These are phyloP conservation scores for Cheilosia pagana DNA, from an alignment of 2,888 invertebrate species.

Conservation along the genomic window DNA sequence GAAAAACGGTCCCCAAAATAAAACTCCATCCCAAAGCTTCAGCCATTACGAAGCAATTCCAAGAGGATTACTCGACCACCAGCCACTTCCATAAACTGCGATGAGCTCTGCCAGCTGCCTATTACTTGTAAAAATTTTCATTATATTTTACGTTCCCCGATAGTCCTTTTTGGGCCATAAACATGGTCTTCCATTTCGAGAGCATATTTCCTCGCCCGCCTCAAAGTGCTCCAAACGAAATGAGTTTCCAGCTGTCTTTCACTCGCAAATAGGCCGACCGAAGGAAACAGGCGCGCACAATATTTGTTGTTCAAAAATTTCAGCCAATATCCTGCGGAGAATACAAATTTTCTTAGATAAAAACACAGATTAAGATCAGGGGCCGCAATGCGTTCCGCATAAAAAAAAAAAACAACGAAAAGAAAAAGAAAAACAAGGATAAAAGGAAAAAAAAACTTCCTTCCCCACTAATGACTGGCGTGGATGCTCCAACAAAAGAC, in stretches of 20 bases:
- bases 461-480: constrained; percentile 47
- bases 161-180: constrained; percentile 61
- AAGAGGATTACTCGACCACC: constrained; percentile 61
- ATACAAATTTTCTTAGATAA: constrained; percentile 69
- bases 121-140: constrained; percentile 59
- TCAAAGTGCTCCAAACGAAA: constrained; percentile 53
- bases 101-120: constrained; percentile 41
- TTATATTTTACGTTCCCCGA: constrained; percentile 70
- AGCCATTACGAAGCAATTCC: constrained; percentile 59
- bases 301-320: constrained; percentile 65
- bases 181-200: constrained; percentile 52
- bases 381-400: constrained; percentile 30
- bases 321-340: constrained; percentile 67
- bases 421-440: background rate
- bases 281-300: constrained; percentile 55
- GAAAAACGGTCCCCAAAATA: background rate
- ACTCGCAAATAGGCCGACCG: background rate
- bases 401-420: constrained; percentile 1
- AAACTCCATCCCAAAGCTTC: constrained; percentile 32
- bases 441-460: constrained; percentile 5
- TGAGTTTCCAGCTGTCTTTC: constrained; percentile 34
- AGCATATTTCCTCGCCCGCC: constrained; percentile 62
- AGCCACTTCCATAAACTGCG: constrained; percentile 31
- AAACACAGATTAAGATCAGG: constrained; percentile 59
- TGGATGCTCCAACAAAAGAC: constrained; percentile 45